phyloP scores from a whole-genome alignment of 2,888 invertebrate genomes.

The Luperina testacea region DNA sequence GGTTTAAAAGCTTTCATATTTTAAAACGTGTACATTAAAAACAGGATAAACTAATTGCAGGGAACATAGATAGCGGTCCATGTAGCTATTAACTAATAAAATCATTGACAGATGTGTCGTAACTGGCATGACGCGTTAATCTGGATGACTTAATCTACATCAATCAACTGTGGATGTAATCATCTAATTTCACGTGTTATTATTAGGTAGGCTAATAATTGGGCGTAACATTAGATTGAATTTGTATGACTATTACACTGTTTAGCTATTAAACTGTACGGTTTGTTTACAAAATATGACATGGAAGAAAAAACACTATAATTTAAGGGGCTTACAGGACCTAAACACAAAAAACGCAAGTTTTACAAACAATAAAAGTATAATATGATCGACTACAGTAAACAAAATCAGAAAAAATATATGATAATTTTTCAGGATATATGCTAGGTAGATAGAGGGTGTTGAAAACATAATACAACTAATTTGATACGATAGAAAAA shows the following conservation, averaged over 20 bases:
- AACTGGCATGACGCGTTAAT: slow-evolving; percentile 43
- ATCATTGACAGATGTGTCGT: slow-evolving; percentile 47
- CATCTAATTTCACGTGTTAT: slow-evolving; percentile 37
- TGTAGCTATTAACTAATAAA: slow-evolving; percentile 37
- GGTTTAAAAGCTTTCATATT: slow-evolving; percentile 57
- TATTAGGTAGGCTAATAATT: slow-evolving; percentile 17
- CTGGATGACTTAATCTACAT: slow-evolving; percentile 48
- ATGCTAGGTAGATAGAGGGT: too few relatives aligned
- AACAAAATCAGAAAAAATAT: too few relatives aligned
- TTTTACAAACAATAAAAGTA: too few relatives aligned
- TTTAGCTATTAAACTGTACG: background rate
- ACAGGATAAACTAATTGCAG: slow-evolving; percentile 44
- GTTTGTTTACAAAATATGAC: background rate
- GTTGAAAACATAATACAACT: too few relatives aligned
- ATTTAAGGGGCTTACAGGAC: too few relatives aligned
- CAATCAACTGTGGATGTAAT: slow-evolving; percentile 46
- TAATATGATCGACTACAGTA: too few relatives aligned
- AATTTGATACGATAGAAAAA: too few relatives aligned
- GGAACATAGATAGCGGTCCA: slow-evolving; percentile 25
- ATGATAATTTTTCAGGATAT: too few relatives aligned
- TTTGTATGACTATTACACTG: slow-evolving; percentile 1
- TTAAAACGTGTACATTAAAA: slow-evolving; percentile 47
- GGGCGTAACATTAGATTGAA: slow-evolving; percentile 15
- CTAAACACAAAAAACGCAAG: too few relatives aligned
- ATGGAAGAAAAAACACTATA: background rate